phyloP scores from a whole-genome alignment of 2,113 vertebrate species.

The Shinisaurus crocodilurus region DNA sequence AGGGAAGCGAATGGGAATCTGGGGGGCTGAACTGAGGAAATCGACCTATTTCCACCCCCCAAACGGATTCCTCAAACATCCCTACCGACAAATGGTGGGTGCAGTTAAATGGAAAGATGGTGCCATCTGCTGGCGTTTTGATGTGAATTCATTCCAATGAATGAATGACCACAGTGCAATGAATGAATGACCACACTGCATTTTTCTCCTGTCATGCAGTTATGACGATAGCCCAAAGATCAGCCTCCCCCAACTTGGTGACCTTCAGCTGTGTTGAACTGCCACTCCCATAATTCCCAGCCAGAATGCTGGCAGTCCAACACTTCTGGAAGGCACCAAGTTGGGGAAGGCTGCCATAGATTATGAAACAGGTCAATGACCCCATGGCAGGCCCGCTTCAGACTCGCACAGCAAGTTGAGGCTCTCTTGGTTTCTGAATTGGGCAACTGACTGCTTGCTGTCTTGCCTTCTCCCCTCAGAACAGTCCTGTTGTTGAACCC shows the following conservation, averaged over 20 bases:
- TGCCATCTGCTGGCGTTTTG: constrained; percentile 33
- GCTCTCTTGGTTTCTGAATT: not conserved
- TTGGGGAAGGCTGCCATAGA: not conserved
- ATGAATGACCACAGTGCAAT: too few relatives aligned
- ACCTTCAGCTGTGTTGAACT: too few relatives aligned
- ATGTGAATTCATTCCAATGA: not conserved
- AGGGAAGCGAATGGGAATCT: too few relatives aligned
- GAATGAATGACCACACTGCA: not conserved
- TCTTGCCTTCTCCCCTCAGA: constrained; percentile 44
- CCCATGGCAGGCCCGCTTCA: not conserved
- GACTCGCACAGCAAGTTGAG: too few relatives aligned
- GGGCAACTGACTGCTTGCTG: not conserved
- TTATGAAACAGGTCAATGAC: not conserved
- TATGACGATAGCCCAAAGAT: not conserved
- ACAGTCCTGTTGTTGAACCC: constrained; percentile 93
- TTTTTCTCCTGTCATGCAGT: not conserved
- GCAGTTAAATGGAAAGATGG: not conserved
- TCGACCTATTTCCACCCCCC: too few relatives aligned
- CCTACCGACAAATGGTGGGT: too few relatives aligned
- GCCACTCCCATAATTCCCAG: too few relatives aligned
- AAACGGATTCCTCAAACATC: too few relatives aligned
- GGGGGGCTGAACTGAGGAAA: too few relatives aligned
- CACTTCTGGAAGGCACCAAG: too few relatives aligned
- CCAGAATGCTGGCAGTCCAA: too few relatives aligned
- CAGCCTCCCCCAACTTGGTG: too few relatives aligned